These are phyloP conservation scores for Tinea pellionella DNA, from an alignment of 2,888 invertebrate genomes.

Conservation along the genomic window DNA sequence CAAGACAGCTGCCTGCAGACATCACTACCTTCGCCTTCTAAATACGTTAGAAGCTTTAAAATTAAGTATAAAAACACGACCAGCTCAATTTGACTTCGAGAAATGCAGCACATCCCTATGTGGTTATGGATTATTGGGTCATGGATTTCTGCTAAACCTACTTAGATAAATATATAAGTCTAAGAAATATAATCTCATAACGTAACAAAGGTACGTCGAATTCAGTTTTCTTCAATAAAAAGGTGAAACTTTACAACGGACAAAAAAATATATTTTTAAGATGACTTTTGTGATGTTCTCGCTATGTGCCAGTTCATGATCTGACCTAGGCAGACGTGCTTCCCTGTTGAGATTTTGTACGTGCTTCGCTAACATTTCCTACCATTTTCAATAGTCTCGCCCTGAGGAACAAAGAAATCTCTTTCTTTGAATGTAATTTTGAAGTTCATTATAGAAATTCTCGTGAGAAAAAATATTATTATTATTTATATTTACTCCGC, in stretches of 20 bases:
- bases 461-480: too few relatives aligned
- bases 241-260: not conserved
- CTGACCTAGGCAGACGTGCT: conserved; percentile 11
- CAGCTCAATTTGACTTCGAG: too few relatives aligned
- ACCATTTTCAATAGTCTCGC: not conserved
- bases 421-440: not conserved
- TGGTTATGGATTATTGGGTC: too few relatives aligned
- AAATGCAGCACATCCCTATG: too few relatives aligned
- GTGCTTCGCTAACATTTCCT: not conserved
- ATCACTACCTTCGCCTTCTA: too few relatives aligned
- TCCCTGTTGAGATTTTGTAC: conserved; percentile 12
- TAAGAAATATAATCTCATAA: too few relatives aligned
- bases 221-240: conserved; percentile 6
- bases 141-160: too few relatives aligned
- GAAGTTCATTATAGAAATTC: not conserved
- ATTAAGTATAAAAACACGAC: too few relatives aligned
- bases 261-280: not conserved
- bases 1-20: too few relatives aligned
- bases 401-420: not conserved
- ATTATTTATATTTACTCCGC: too few relatives aligned
- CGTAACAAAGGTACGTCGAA: not conserved
- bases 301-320: conserved; percentile 10
- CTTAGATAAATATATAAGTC: too few relatives aligned
- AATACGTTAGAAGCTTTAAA: too few relatives aligned
- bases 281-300: not conserved